Conservation (phyloP, 2,888 invertebrate genomes). For the Graphium colonna region DNA sequence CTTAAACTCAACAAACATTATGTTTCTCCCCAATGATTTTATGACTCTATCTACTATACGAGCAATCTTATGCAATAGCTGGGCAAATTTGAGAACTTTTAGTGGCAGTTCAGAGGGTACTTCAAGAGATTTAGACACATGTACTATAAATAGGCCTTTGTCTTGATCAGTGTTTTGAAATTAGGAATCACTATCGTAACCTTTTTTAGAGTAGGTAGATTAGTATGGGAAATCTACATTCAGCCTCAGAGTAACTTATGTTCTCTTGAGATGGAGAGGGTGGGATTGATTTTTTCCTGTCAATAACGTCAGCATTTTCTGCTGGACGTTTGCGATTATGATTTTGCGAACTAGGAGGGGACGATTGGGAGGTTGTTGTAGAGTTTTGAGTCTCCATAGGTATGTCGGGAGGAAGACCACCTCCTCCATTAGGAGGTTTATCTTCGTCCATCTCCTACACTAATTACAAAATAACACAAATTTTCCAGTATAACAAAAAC, state of each 20-base stretch:
- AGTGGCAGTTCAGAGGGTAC: background rate
- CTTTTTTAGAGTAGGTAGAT: background rate
- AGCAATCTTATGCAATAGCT: background rate
- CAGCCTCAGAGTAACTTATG: slow-evolving; percentile 24
- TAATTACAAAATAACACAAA: no score
- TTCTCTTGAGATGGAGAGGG: no score
- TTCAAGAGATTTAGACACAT: background rate
- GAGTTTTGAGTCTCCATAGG: no score
- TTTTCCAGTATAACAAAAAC: no score
- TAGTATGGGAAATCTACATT: slow-evolving; percentile 3
- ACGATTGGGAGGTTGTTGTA: no score
- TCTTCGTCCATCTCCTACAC: no score
- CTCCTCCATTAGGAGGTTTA: no score
- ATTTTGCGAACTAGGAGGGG: no score
- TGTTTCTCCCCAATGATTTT: background rate
- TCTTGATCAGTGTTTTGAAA: background rate
- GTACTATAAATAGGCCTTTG: background rate
- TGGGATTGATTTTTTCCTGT: background rate
- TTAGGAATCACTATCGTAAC: background rate
- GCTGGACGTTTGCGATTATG: no score
- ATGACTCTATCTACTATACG: background rate
- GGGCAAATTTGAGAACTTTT: background rate
- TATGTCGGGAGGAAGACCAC: no score
- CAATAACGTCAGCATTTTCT: background rate
- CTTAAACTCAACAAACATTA: background rate